Evolutionary conservation across 2,888 invertebrate species (phyloP).

Genomic region (Lypha dubia): DNA sequence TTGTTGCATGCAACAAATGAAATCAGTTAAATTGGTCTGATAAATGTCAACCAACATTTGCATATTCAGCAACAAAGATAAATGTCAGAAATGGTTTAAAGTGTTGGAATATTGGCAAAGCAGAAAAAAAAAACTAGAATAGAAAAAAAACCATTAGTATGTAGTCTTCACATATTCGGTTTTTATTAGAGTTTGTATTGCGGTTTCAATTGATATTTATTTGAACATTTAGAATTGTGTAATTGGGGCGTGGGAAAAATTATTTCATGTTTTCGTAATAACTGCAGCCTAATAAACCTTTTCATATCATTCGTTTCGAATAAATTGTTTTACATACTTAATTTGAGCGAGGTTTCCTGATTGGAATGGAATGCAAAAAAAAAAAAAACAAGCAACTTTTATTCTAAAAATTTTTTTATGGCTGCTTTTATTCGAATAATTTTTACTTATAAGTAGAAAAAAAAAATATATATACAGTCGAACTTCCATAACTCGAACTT

Average conservation of each 20-base stretch:
- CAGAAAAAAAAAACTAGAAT: neutral
- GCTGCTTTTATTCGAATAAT: no score
- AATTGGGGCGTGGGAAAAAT: neutral
- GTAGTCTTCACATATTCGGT: slow-evolving; percentile 1
- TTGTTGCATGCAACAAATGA: slow-evolving; percentile 70
- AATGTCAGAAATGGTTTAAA: slow-evolving; percentile 65
- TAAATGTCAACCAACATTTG: slow-evolving; percentile 71
- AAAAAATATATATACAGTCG: no score
- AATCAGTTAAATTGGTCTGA: slow-evolving; percentile 71
- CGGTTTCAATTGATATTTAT: slow-evolving; percentile 55
- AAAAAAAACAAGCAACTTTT: no score
- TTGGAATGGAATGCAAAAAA: no score
- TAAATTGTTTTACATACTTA: no score
- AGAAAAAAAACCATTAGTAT: neutral
- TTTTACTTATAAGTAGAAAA: no score
- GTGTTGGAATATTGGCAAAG: slow-evolving; percentile 45
- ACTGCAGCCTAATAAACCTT: no score
- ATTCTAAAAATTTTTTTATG: neutral
- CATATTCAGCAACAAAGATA: slow-evolving; percentile 68
- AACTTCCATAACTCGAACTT: no score
- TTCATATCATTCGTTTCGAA: no score
- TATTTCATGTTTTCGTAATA: neutral
- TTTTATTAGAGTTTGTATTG: slow-evolving; percentile 52
- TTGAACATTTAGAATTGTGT: neutral
- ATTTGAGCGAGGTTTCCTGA: no score